Base-by-base conservation (phyloP, 2,797 vertebrate species). In the Sardinella longiceps region DNA sequence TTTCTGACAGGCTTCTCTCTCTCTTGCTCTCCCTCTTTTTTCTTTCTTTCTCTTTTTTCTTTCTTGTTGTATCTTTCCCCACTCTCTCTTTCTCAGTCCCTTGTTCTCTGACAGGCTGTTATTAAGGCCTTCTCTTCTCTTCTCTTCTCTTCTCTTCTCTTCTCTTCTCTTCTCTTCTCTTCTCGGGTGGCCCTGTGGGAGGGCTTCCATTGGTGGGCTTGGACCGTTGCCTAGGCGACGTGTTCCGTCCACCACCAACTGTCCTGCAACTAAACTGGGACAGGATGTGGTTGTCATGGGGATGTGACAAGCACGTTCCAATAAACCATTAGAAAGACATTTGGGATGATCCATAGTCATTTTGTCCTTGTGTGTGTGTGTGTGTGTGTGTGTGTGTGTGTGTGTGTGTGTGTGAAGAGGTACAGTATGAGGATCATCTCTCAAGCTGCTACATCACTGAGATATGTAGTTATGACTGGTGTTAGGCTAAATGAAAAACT, bases 221-320 rank as follows among this genome's bases (percentile, higher is more conserved):
- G 33, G 70, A 77, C 4, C 15, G 33, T 77, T 39, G 70, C 37
- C 70, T 77, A 23, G 37, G 20, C 18, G 37, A 77, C 37, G 70
- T 20, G 37, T 39, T 37, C 9, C 10, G 70, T 77, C 80, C 80
- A 18, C 48, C 18, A 23, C 11, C 37, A 15, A 43, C 83, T 43
- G 15, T 70, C 63, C 63, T 12, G 12, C 63, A 18, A 30, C 50
- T 46, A 80, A 87, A 87, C 50, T 84, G 43, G 86, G 81, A 82
- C 86, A 87, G 83, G 83, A 87, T 83, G 56, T 84, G 81, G 83
- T 84, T 82, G 45, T 74, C 45, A 84, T 82, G 80, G 86, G 63
- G 86, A 87, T 25, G 63, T 46, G 56, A 23, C 39, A 66, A 82
- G 80, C 23, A 7, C 48, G 30, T 45, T 84, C 82, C 77, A 50